Base-by-base conservation (phyloP, 2,113 vertebrate species). In the Prietella phreatophila region DNA sequence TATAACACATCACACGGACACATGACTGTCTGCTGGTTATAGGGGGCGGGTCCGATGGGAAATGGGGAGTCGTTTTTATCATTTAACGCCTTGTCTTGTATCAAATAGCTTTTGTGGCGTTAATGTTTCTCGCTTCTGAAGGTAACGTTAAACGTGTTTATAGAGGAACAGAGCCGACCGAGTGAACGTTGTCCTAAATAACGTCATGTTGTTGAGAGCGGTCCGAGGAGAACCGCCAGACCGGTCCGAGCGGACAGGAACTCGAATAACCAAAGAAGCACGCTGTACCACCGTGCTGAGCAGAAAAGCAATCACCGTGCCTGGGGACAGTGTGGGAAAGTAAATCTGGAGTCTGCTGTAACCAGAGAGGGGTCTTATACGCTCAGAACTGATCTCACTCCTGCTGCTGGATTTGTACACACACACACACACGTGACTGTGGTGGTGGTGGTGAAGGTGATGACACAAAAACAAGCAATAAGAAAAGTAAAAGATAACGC, bases 391-490 rank as follows among this genome's bases (percentile, higher is more conserved):
- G 30, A 5, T 71, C 30, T 71, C 7, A 71, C 67, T 71, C 14
- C 30, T 71, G 30, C 33, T 71, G 67, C 67, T 33, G 27, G 17
- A 71, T 13, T 67, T n/a, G 14, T 13, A 71, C 47, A 50, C 22
- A 30, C n/a, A 69, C 15, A 69, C 67, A 69, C 67, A 69, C 67
- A 71, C 67, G 36, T 1, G 2, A 71, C 67, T 7, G 67, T 42
- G 71, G 42, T 75, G 9, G 47, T 50, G 47, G 42, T 47, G 42
- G 42, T 47, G 33, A 39, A 39, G 33, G 36, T 73, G 71, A 75
- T 22, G 80, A 88, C 69, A 83, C 15, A 56, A 83, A 90, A 84
- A 88, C 86, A 84, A 84, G 89, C 90, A 88, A 87, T 89, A 80
- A 89, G 88, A 90, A 88, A 89, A 79, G 83, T 76, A 79, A 75